These are phyloP conservation scores for Chrysolina oricalcia DNA, from an alignment of 2,888 invertebrate species.

Conservation along the genomic window DNA sequence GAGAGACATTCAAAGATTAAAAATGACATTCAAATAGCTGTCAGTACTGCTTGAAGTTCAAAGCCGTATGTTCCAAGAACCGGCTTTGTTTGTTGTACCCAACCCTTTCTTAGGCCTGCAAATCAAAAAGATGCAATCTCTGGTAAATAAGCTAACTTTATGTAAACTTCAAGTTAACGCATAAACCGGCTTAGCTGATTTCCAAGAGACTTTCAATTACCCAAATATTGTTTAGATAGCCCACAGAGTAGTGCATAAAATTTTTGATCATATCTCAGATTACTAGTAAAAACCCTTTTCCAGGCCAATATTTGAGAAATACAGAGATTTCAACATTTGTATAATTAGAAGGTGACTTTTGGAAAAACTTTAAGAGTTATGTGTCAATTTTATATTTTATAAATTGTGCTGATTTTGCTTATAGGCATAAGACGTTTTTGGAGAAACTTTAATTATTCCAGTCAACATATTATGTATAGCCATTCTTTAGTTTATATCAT, in stretches of 20 bases:
- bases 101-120: constrained; percentile 39
- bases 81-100: constrained; percentile 33
- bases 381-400: no score
- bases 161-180: constrained; percentile 41
- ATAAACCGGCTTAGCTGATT: constrained; percentile 32
- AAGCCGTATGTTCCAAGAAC: constrained; percentile 29
- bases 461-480: no score
- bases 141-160: constrained; percentile 37
- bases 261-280: constrained; percentile 12
- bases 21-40: constrained; percentile 28
- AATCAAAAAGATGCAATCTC: constrained; percentile 47
- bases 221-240: constrained; percentile 11
- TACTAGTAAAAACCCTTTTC: neutral
- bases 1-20: constrained; percentile 27
- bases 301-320: neutral
- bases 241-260: neutral
- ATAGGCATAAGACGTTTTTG: no score
- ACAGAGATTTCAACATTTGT: neutral
- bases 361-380: neutral
- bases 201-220: constrained; percentile 21
- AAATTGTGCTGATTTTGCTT: no score
- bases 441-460: no score
- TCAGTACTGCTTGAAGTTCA: constrained; percentile 17
- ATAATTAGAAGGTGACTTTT: neutral
- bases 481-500: no score